These are phyloP conservation scores for Andrena minutula DNA, from an alignment of 2,888 invertebrate genomes.

Conservation along the genomic window DNA sequence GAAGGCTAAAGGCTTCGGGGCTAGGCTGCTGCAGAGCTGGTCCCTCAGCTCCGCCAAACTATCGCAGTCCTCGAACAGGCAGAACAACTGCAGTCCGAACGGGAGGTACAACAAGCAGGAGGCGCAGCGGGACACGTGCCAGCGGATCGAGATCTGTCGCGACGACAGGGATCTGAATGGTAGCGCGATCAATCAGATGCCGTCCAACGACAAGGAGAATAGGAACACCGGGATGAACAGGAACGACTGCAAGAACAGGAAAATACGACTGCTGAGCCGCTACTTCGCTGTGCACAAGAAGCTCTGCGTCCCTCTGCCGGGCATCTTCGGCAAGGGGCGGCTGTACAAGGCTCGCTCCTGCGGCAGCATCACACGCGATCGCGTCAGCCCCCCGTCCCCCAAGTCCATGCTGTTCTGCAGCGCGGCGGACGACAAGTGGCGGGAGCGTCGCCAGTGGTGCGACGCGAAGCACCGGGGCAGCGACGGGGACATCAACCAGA, in stretches of 20 bases:
- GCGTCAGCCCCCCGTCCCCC: conserved; percentile 84
- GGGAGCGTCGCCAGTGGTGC: conserved; percentile 84
- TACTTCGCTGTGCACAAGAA: conserved; percentile 90
- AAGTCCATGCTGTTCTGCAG: conserved; percentile 80
- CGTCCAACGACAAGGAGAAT: conserved; percentile 80
- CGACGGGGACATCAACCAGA: conserved; percentile 86
- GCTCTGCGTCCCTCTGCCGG: conserved; percentile 88
- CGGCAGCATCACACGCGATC: conserved; percentile 87
- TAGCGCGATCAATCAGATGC: conserved; percentile 62
- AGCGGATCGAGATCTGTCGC: conserved; percentile 57
- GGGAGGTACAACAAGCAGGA: conserved; percentile 57
- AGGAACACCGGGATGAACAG: conserved; percentile 75
- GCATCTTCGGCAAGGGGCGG: conserved; percentile 86
- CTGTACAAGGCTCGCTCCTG: conserved; percentile 89
- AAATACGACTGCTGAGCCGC: conserved; percentile 88
- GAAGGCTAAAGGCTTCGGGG: conserved; percentile 86
- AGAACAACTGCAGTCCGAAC: conserved; percentile 50
- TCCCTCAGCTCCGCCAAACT: conserved; percentile 72
- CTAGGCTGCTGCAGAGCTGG: conserved; percentile 86
- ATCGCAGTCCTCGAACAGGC: conserved; percentile 53
- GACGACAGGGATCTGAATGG: conserved; percentile 68
- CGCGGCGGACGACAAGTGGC: conserved; percentile 83
- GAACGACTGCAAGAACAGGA: conserved; percentile 83
- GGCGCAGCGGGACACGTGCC: conserved; percentile 51
- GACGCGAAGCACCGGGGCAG: conserved; percentile 81